Evolutionary conservation across 2,797 vertebrate genomes (phyloP), one percentile per base, ranked within the genome.

Genomic region (Craterocephalus amniculus): DNA sequence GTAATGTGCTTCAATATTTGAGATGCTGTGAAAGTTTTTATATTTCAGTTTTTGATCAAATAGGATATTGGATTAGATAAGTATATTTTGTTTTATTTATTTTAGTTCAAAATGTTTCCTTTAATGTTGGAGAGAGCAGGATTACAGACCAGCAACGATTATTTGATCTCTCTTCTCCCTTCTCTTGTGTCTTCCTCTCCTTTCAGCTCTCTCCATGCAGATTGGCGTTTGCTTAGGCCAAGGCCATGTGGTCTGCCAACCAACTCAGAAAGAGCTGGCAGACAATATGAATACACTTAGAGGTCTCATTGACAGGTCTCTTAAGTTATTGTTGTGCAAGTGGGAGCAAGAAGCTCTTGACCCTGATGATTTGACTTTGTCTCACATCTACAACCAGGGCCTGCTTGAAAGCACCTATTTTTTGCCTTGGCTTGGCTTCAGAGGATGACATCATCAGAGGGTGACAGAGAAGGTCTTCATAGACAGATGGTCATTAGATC

Each of bases 401-500:
- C 60, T 63, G 62, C 65, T 76, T 78, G 60, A 63, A 75, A 70
- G 75, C 80, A 75, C 74, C 72, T 79, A 67, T 74, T 80, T 74
- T 59, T 70, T 89, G 85, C 72, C 35, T 70, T 91, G 90, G 89
- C 52, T 0, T 52, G n/a, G 38, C 20, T 74, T 74, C 82, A 76
- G 48, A 45, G 38, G 55, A 76, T 83, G 78, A 87, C 73, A 71
- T 90, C 80, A 79, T 77, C 68, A 81, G 70, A 75, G 40, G 80
- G 75, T 85, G 92, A 90, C 88, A 91, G 89, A 90, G 88, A 91
- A 83, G 83, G 87, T 85, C 85, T 80, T 78, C n/a, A 12, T 38
- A 77, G 82, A 85, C 89, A 85, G 88, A 90, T 87, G 92, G 91
- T 86, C 76, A 34, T 92, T 91, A 87, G 84, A 87, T 87, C 76